Evolutionary conservation across 1,140 invertebrate species (phyloP), one percentile per base, ranked within the genome.

Genomic region (Zaprionus ghesquierei): DNA sequence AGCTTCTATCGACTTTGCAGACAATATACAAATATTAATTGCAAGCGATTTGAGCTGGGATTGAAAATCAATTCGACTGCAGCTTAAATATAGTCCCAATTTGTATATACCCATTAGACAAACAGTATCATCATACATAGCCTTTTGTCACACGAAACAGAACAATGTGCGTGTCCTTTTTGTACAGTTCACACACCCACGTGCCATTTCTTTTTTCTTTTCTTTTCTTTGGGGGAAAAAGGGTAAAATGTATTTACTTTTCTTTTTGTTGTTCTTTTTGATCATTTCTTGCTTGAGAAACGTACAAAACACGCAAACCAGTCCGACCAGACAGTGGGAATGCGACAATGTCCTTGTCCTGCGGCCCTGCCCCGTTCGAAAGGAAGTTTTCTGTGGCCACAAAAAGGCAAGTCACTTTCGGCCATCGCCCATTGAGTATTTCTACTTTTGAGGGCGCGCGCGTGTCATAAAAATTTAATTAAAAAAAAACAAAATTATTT

Each of bases 391-490:
- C 38, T 18, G 33, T 50, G 15, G 49, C 69, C 22, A 60, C 65
- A 54, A 69, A 74, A 74, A 50, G 77, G 66, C 60, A 63, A 74
- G 41, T 62, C 81, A 46, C 59, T 69, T 46, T 22, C 20, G 56
- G 13, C 41, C 29, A 49, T 58, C 60, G 60, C 41, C 54, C 46
- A 76, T 64, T 71, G 27, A 78, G 15, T 22, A 22, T 59, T 50
- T 44, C 22, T 53, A 58, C 49, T 49, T 51, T 41, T 25, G 29
- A 58, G 56, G 20, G 54, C 54, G 72, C 73, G 72, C 72, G 76
- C 73, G 66, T 69, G 73, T 89, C 84, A 66, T 89, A 87, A 87
- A 89, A 87, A 87, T 82, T 87, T 87, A 87, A 87, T 87, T 89
- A 89, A 84, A 89, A 89, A 38, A 46, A 46, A 46, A 46, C 41